phyloP scores from a whole-genome alignment of 2,888 invertebrate genomes.

The Diarsia rubi region DNA sequence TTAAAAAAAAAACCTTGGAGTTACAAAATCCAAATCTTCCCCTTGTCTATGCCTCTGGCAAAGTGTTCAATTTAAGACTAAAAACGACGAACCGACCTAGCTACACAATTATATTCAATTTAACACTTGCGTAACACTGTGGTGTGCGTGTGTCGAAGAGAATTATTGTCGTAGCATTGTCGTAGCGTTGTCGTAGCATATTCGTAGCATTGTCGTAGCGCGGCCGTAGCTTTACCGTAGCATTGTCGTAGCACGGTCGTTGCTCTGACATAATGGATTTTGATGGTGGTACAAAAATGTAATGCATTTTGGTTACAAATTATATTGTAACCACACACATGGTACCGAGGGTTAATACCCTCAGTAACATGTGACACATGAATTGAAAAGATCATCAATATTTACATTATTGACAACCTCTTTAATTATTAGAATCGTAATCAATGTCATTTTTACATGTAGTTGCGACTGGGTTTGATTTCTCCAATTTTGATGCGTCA shows the following conservation, averaged over 20 bases:
- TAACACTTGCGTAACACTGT: not conserved
- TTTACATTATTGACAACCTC: not conserved
- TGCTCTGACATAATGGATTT: no score
- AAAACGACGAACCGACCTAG: not conserved
- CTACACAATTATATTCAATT: not conserved
- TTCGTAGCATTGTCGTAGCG: not conserved
- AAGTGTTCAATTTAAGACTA: not conserved
- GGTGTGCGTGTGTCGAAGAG: no score
- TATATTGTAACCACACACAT: no score
- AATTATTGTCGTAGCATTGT: not conserved
- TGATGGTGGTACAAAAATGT: not conserved
- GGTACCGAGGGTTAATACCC: no score
- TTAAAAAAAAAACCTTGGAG: not conserved
- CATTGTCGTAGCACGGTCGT: not conserved
- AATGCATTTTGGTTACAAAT: not conserved
- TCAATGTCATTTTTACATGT: conserved; percentile 15
- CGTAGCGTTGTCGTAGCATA: not conserved
- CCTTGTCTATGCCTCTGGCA: not conserved
- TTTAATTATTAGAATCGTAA: not conserved
- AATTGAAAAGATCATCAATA: not conserved
- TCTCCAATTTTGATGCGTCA: conserved; percentile 93
- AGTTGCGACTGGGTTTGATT: conserved; percentile 92
- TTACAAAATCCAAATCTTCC: not conserved
- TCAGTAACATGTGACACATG: not conserved
- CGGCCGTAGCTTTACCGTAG: not conserved